Base-by-base conservation (phyloP, 2,888 invertebrate genomes). In the Zele albiditarsus region DNA sequence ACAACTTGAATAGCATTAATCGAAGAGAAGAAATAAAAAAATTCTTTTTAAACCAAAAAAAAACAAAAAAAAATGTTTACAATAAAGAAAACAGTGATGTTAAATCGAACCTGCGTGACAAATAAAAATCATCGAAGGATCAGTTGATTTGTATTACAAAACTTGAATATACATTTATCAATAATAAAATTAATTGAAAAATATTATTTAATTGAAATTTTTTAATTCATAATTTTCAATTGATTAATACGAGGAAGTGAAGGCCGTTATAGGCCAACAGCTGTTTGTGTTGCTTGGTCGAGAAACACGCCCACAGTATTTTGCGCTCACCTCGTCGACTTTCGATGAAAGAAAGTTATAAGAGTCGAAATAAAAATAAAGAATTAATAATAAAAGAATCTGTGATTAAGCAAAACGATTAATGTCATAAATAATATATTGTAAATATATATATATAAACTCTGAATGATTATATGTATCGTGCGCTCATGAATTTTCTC, bases 241-340 rank as follows among this genome's bases (percentile, higher is more conserved):
- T 62, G 68, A 53, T 49, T 62, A 58, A 67, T 62, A 69, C 27
- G 25, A 67, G 71, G 71, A 67, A 67, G 68, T 73, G 73, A 67
- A 75, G 67, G 67, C 75, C 73, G 72, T 69, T 79, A 20, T 69
- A 73, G 67, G 73, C 72, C 77, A 80, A 80, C 80, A 80, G 80
- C 80, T 80, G 80, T 78, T 77, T 70, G 58, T 76, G 58, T 76
- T 16, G 57, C 72, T 77, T 73, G 73, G 28, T 68, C 76, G 71
- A 78, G 74, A 77, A 79, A 80, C 78, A 79, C 79, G 79, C 77
- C 77, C 77, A 79, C 67, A 38, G 71, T 42, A 31, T 49, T 38
- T 31, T 27, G 67, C 71, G 73, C 66, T 71, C 65, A 67, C 68
- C 65, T 67, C 67, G 71, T 68, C 60, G 71, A 78, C 73, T 80